Evolutionary conservation across 1,140 invertebrate species (phyloP), one percentile per base, ranked within the genome.

Genomic region (Heliothis subflexa): DNA sequence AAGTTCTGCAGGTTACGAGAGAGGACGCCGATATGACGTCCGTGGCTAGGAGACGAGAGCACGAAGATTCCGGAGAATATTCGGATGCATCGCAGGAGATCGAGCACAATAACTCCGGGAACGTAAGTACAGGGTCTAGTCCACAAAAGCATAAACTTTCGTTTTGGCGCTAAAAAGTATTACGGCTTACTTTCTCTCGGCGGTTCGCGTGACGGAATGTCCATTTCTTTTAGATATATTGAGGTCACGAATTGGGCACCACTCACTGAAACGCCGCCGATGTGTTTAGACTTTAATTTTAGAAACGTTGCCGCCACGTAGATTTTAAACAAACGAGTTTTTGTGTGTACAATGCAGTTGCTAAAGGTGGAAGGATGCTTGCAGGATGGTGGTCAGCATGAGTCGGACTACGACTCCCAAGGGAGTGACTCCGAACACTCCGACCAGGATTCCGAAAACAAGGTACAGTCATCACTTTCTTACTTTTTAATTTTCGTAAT

Each of bases 21-120:
- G 89, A 91, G 87, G 90, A 90, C 90, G 87, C 86, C 84, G 88
- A 94, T 78, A 95, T 94, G 92, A 94, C 93, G 92, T 91, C 92
- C 85, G 88, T 94, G 73, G 91, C 86, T 70, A 90, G 92, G 81
- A 90, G 93, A 85, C 86, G 88, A 82, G 93, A 93, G 75, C 92
- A 92, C 54, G 92, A 93, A 79, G 92, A 94, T 86, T 94, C 93
- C 50, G 91, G 90, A 61, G 94, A 95, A 85, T 94, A 90, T 83
- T 94, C 93, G 52, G 94, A 95, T 77, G 92, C 91, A 84, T 95
- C 94, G 33, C 93, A 94, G 85, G 93, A 94, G 81, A 93, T 91
- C 78, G 92, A 93, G 77, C 90, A 89, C 78, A 92, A 90, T 81
- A 93, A 91, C 85, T 94, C 93, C 2, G 91, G 83, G 83, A 92